These are phyloP conservation scores for silkworm (Bombyx mori) DNA, from an alignment of 1,140 invertebrate genomes.

Conservation along the genomic window DNA sequence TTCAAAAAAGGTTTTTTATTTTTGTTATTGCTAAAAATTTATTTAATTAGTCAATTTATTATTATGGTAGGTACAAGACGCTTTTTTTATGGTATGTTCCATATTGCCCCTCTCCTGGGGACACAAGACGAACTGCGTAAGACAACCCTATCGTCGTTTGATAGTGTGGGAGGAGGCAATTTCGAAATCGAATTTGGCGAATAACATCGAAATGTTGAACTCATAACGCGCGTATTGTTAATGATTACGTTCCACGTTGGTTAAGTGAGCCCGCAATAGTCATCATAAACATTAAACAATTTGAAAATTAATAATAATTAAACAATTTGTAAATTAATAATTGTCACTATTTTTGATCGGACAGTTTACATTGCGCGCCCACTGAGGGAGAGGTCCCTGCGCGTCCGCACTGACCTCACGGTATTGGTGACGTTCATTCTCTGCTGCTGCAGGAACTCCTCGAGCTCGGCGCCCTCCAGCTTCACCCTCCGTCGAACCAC, in stretches of 20 bases:
- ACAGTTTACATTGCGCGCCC: too few species aligned
- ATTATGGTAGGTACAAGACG: too few species aligned
- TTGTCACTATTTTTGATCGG: too few species aligned
- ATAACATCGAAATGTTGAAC: conserved; percentile 28
- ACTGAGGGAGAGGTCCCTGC: too few species aligned
- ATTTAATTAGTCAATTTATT: too few species aligned
- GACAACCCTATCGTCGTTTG: conserved; percentile 43
- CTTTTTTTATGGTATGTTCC: too few species aligned
- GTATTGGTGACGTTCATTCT: conserved; percentile 57
- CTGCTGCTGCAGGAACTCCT: conserved; percentile 86
- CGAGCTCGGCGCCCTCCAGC: conserved; percentile 92
- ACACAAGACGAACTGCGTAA: conserved; percentile 16
- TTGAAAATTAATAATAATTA: too few species aligned
- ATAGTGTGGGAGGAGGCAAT: conserved; percentile 60
- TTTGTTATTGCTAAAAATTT: too few species aligned
- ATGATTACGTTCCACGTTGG: conserved; percentile 13
- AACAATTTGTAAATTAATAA: too few species aligned
- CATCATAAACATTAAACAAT: neutral
- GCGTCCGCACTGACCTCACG: conserved; percentile 28
- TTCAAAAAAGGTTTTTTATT: too few species aligned
- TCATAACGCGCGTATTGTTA: conserved; percentile 27
- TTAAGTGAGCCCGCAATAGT: conserved; percentile 30
- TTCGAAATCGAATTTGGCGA: conserved; percentile 43
- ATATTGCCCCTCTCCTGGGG: too few species aligned
- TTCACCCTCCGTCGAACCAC: conserved; percentile 83